Evolutionary conservation across 2,113 vertebrate genomes (phyloP).

Genomic region (Alaudala cheleensis): DNA sequence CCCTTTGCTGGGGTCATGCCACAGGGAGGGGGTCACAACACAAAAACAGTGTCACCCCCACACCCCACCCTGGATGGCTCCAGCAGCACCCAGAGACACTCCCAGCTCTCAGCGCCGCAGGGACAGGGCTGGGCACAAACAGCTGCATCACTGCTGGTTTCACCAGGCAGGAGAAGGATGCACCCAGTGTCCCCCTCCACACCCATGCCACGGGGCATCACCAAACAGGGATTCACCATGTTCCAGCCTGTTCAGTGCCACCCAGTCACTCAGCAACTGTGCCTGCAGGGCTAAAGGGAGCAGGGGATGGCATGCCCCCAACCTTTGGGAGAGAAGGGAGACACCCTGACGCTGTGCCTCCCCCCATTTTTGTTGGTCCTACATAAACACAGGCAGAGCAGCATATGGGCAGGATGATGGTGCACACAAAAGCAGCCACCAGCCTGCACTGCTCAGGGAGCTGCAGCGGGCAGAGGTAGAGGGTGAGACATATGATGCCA

Average conservation of each 20-base stretch:
- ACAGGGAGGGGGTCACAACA: not conserved
- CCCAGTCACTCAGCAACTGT: not conserved
- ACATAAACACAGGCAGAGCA: not conserved
- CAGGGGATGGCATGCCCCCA: no score
- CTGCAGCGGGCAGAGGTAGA: not conserved
- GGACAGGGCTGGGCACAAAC: not conserved
- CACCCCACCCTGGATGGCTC: not conserved
- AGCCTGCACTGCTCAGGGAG: not conserved
- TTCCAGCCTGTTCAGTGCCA: not conserved
- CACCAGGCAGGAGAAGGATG: not conserved
- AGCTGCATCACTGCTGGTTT: fast-evolving
- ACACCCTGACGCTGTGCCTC: not conserved
- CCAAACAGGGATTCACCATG: fast-evolving
- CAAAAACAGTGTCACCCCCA: not conserved
- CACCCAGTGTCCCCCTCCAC: not conserved
- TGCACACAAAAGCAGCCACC: not conserved
- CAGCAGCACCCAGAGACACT: not conserved
- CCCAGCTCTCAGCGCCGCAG: fast-evolving
- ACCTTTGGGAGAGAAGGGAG: not conserved
- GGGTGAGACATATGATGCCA: not conserved
- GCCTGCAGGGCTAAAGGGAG: not conserved
- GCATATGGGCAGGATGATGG: fast-evolving
- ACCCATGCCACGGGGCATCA: not conserved
- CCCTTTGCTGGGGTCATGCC: not conserved
- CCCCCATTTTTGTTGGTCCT: not conserved